A percentile compares a stretch with the other conserved stretches of the same genome.
Evolutionary conservation across 1,140 invertebrate genomes (phyloP).

Genomic region (Danaus plexippus): DNA sequence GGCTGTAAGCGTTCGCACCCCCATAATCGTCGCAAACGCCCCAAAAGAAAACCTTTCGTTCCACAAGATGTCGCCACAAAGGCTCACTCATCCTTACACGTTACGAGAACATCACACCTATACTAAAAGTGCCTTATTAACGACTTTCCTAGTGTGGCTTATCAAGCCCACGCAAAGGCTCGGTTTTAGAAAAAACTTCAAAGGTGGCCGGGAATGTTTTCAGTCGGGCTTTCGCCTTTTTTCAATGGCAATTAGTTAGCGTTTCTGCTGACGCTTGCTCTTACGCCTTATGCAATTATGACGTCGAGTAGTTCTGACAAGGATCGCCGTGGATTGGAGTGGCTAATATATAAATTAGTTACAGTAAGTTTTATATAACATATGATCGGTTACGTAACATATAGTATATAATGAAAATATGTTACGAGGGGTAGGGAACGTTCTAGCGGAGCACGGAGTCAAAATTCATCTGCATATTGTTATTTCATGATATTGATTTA

Average conservation of each 20-base stretch:
- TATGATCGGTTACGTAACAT: too few species aligned
- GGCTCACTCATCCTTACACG: conserved; percentile 45
- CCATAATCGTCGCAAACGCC: conserved; percentile 34
- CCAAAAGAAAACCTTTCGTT: conserved; percentile 46
- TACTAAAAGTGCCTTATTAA: conserved; percentile 66
- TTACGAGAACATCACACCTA: conserved; percentile 52
- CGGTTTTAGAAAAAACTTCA: conserved; percentile 58
- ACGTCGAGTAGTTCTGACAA: conserved; percentile 40
- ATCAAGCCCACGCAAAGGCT: conserved; percentile 57
- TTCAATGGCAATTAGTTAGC: conserved; percentile 70
- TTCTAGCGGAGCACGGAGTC: too few species aligned
- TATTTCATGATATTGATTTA: too few species aligned
- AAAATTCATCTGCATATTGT: too few species aligned
- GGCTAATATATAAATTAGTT: conserved; percentile 1
- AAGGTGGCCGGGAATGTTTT: conserved; percentile 63
- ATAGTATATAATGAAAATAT: too few species aligned
- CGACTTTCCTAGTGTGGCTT: conserved; percentile 57
- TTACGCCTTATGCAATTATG: conserved; percentile 66
- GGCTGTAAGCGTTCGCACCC: conserved; percentile 18
- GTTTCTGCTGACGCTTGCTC: conserved; percentile 49
- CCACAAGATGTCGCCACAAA: conserved; percentile 40
- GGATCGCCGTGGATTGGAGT: conserved; percentile 15
- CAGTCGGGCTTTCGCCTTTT: conserved; percentile 66
- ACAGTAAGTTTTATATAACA: background rate
- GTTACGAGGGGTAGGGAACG: too few species aligned